Evolutionary conservation across 2,888 invertebrate genomes (phyloP).

Genomic region (Morpho deidamia): DNA sequence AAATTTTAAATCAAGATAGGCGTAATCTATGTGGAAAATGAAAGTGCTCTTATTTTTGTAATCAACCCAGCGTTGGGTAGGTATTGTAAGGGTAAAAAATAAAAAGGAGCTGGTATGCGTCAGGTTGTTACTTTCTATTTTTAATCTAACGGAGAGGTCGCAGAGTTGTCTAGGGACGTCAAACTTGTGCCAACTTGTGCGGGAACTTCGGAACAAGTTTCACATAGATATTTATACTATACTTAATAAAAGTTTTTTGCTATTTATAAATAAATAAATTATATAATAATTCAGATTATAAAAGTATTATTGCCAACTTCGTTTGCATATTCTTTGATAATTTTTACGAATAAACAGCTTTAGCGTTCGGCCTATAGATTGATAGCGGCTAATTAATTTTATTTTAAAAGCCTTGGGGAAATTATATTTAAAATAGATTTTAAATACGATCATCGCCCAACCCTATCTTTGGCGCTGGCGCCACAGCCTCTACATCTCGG

Average conservation of each 20-base stretch:
- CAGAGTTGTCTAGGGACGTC: slow-evolving; percentile 33
- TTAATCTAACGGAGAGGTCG: slow-evolving; percentile 69
- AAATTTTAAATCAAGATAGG: slow-evolving; percentile 7
- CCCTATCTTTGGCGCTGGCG: slow-evolving; percentile 37
- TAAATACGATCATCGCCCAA: neutral
- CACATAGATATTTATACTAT: too few relatives aligned
- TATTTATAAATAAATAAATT: too few relatives aligned
- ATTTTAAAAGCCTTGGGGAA: too few relatives aligned
- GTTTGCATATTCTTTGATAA: too few relatives aligned
- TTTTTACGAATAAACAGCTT: too few relatives aligned
- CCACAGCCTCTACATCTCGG: slow-evolving; percentile 63
- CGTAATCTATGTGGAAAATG: slow-evolving; percentile 30
- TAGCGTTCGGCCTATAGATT: too few relatives aligned
- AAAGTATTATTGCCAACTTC: too few relatives aligned
- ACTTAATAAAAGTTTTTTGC: too few relatives aligned
- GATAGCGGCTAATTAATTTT: too few relatives aligned
- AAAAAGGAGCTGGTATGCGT: slow-evolving; percentile 60
- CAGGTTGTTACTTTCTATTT: slow-evolving; percentile 74
- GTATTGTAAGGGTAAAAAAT: slow-evolving; percentile 63
- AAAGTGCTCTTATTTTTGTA: slow-evolving; percentile 46
- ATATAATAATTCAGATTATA: too few relatives aligned
- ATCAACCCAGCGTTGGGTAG: slow-evolving; percentile 48
- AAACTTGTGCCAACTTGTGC: neutral
- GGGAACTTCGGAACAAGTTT: neutral
- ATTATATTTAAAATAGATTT: neutral